Evolutionary conservation across 2,888 invertebrate genomes (phyloP).

Genomic region (Ennomos quercinarius): DNA sequence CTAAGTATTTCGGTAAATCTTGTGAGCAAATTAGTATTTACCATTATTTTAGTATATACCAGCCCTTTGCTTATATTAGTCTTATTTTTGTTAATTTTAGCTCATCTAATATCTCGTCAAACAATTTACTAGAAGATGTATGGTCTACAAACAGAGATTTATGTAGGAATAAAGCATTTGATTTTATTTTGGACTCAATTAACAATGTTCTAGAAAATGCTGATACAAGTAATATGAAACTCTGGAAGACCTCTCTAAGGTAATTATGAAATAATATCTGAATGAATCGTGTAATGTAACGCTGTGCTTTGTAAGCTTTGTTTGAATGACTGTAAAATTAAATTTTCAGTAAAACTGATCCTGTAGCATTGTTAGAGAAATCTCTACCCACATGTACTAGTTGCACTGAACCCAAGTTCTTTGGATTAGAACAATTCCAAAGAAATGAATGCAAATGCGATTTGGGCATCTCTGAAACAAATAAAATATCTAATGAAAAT

Average conservation of each 20-base stretch:
- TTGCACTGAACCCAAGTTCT: slow-evolving; percentile 44
- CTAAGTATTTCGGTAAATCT: no score
- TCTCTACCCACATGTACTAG: slow-evolving; percentile 53
- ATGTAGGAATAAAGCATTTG: slow-evolving; percentile 44
- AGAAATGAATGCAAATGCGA: slow-evolving; percentile 62
- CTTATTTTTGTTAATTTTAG: slow-evolving; percentile 44
- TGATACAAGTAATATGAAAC: slow-evolving; percentile 49
- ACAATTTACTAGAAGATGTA: slow-evolving; percentile 54
- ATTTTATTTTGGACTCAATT: slow-evolving; percentile 51
- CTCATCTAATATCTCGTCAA: slow-evolving; percentile 60
- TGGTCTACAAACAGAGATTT: slow-evolving; percentile 55
- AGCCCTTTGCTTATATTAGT: no score
- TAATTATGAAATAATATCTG: slow-evolving; percentile 34
- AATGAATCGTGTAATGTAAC: not conserved
- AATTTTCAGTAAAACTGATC: slow-evolving; percentile 63
- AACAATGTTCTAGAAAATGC: slow-evolving; percentile 49
- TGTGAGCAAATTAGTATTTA: no score
- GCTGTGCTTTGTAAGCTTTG: no score
- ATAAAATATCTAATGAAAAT: slow-evolving; percentile 31
- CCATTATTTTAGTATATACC: no score
- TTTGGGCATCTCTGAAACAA: slow-evolving; percentile 39
- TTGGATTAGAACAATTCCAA: slow-evolving; percentile 45
- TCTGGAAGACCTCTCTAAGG: slow-evolving; percentile 66
- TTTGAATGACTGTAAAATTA: no score
- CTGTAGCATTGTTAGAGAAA: slow-evolving; percentile 55